Percentiles rank a stretch among this genome's conserved stretches.
Evolutionary conservation across 2,888 invertebrate species (phyloP).

Genomic region (Spicauda simplicius): DNA sequence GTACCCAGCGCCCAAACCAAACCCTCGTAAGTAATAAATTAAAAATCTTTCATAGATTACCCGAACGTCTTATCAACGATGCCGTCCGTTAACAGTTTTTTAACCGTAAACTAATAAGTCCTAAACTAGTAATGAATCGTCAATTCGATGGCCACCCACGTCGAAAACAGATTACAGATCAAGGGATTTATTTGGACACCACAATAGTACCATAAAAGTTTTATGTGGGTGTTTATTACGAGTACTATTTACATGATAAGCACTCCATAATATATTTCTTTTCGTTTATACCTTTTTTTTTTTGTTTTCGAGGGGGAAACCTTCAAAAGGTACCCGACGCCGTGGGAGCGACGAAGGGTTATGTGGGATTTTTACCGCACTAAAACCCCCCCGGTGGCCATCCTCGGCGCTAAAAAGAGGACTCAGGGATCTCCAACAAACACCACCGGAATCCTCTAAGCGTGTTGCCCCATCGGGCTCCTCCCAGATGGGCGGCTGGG

Average conservation of each 20-base stretch:
- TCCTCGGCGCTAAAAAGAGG: too few relatives aligned
- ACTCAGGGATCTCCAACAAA: too few relatives aligned
- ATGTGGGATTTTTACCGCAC: too few relatives aligned
- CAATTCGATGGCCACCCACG: conserved; percentile 45
- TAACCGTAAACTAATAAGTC: conserved; percentile 24
- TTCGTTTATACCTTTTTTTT: conserved; percentile 25
- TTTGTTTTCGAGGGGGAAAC: too few relatives aligned
- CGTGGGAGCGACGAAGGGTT: too few relatives aligned
- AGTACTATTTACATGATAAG: conserved; percentile 47
- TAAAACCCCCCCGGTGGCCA: too few relatives aligned
- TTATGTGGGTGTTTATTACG: conserved; percentile 48
- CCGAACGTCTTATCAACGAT: neutral
- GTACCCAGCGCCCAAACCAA: too few relatives aligned
- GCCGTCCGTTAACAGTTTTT: conserved; percentile 7
- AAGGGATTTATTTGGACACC: conserved; percentile 50
- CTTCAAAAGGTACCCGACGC: too few relatives aligned
- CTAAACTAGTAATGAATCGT: conserved; percentile 43
- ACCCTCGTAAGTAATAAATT: too few relatives aligned
- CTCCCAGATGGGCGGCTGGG: too few relatives aligned
- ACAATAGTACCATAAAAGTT: conserved; percentile 52
- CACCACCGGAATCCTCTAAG: too few relatives aligned
- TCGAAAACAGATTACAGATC: conserved; percentile 46
- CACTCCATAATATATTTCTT: conserved; percentile 37
- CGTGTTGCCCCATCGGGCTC: too few relatives aligned
- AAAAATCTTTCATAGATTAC: neutral